Evolutionary conservation across 2,888 invertebrate species (phyloP).

Genomic region (Sinopyrophorus schimmeli): DNA sequence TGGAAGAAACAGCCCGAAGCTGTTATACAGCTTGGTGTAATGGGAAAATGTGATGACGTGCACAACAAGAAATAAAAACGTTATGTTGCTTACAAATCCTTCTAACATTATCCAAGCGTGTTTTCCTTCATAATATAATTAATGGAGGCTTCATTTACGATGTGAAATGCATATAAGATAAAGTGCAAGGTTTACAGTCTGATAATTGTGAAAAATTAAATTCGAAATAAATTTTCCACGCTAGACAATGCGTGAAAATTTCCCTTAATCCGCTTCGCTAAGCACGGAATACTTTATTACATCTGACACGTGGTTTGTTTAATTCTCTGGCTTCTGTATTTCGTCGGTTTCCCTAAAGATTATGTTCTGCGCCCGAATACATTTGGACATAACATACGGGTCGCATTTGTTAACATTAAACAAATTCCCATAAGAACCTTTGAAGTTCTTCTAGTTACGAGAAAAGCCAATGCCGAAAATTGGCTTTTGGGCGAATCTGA

Average conservation of each 20-base stretch:
- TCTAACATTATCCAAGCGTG: no score
- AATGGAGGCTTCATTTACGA: no score
- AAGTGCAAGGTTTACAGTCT: no score
- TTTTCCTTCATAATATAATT: no score
- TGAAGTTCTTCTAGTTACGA: no score
- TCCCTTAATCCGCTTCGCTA: slow-evolving; percentile 9
- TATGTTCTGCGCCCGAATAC: slow-evolving; percentile 13
- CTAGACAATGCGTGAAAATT: slow-evolving; percentile 1
- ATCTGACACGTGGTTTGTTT: slow-evolving; percentile 20
- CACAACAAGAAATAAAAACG: background rate
- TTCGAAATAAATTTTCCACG: background rate
- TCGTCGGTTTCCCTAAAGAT: slow-evolving; percentile 21
- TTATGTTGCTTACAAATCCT: background rate
- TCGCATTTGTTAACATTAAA: slow-evolving; percentile 18
- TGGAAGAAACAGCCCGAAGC: background rate
- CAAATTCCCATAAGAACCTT: slow-evolving; percentile 15
- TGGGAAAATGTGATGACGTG: slow-evolving; percentile 2
- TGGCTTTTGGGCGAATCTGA: no score
- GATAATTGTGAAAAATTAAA: no score
- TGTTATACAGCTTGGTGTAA: slow-evolving; percentile 3
- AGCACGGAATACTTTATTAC: slow-evolving; percentile 11
- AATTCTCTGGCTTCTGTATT: slow-evolving; percentile 19
- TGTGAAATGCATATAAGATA: no score
- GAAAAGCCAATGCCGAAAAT: no score
- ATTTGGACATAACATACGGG: slow-evolving; percentile 12